Percentiles rank a stretch among this genome's conserved stretches.
Conservation (phyloP, 1,140 invertebrate genomes). For the Cotesia glomerata region DNA sequence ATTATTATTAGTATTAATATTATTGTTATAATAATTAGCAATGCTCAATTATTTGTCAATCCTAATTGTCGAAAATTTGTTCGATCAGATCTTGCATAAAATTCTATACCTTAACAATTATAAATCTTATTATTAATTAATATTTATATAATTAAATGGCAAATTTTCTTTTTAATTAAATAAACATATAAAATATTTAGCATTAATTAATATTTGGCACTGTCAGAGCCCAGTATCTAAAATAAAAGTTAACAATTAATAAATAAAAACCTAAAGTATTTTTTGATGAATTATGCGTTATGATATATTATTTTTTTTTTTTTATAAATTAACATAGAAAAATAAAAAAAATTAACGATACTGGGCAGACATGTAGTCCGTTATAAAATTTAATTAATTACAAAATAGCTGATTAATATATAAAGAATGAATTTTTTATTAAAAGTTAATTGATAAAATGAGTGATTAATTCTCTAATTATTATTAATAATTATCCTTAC, state of each 20-base stretch:
- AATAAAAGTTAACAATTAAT: conserved; percentile 16
- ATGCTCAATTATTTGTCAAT: conserved; percentile 1
- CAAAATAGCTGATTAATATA: too few relatives aligned
- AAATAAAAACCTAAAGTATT: not conserved
- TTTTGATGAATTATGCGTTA: not conserved
- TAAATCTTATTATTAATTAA: conserved; percentile 30
- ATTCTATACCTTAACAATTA: not conserved
- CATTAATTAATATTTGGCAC: conserved; percentile 47
- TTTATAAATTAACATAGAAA: not conserved
- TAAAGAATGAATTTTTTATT: not conserved
- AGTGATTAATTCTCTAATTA: not conserved
- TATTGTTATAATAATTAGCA: not conserved
- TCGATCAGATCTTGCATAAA: conserved; percentile 31
- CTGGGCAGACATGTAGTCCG: conserved; percentile 7
- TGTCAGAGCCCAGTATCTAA: conserved; percentile 42
- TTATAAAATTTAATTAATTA: not conserved
- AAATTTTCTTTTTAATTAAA: not conserved
- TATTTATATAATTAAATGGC: conserved; percentile 24
- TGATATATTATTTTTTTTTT: not conserved
- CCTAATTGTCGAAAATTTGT: conserved; percentile 7
- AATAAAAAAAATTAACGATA: conserved; percentile 11
- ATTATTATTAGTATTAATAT: too few relatives aligned
- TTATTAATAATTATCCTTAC: conserved; percentile 25
- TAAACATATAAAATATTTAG: conserved; percentile 24
- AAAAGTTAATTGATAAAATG: not conserved